These are phyloP conservation scores for Lithosia quadra DNA, from an alignment of 2,888 invertebrate genomes.

Conservation along the genomic window DNA sequence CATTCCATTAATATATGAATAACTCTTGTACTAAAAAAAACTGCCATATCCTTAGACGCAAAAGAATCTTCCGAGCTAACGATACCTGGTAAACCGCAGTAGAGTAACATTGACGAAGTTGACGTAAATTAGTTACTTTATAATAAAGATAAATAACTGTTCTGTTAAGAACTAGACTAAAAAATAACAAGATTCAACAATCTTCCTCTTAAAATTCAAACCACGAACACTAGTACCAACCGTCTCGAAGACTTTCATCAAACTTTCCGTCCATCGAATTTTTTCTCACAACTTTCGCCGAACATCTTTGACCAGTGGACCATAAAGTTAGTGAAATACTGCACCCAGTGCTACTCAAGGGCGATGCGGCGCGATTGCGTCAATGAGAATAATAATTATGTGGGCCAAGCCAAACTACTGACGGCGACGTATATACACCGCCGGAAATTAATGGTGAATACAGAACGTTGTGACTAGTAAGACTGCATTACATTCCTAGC, in stretches of 20 bases:
- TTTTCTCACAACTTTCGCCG: slow-evolving; percentile 45
- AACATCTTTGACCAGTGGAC: slow-evolving; percentile 17
- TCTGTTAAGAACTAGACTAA: not conserved
- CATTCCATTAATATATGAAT: too few species aligned
- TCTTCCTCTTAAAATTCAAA: slow-evolving; percentile 29
- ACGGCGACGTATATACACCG: slow-evolving; percentile 27
- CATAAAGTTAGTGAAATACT: slow-evolving; percentile 34
- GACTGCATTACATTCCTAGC: slow-evolving; percentile 7
- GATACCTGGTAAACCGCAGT: not conserved
- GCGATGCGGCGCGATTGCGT: slow-evolving; percentile 41
- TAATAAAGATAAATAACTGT: not conserved
- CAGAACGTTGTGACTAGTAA: slow-evolving; percentile 23
- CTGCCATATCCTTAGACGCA: not conserved
- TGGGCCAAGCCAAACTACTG: slow-evolving; percentile 42
- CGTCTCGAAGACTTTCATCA: slow-evolving; percentile 1
- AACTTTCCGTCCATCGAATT: slow-evolving; percentile 32
- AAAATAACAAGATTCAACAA: not conserved
- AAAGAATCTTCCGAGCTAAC: not conserved
- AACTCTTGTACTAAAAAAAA: too few species aligned
- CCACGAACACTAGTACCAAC: slow-evolving; percentile 10
- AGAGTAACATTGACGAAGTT: not conserved
- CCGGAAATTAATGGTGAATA: slow-evolving; percentile 37
- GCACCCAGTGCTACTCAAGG: slow-evolving; percentile 36
- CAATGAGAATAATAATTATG: slow-evolving; percentile 33
- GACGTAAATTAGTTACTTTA: not conserved